Base-by-base conservation (phyloP, 2,888 invertebrate genomes). In the Harmothoe impar region DNA sequence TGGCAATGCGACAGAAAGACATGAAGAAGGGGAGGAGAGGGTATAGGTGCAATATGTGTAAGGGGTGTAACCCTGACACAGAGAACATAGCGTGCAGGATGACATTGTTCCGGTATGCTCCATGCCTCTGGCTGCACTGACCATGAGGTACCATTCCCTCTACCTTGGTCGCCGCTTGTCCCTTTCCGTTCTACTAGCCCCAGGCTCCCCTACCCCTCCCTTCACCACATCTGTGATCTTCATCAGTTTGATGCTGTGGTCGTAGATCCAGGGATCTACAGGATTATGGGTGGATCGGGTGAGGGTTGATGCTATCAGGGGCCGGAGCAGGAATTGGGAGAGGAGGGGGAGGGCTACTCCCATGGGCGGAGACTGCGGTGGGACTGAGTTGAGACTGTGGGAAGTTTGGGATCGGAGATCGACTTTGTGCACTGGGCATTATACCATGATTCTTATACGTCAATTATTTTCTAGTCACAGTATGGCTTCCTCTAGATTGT, bases 211-310 rank as follows among this genome's bases (percentile, higher is more conserved):
- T 10, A 84, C 84, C 84, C 35, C 84, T 35, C 84, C 33, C 84
- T 7, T 35, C 5, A 25, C 84, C 43, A 23, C 84, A 84, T 84
- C 84, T 43, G 23, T 84, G 84, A 84, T 84, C 84, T 43, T 51
- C 51, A 84, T 84, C 84, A 84, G 10, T 84, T 84, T 84, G 15
- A 29, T 20, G 43, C 84, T 29, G 25, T 84, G 33, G 84, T 51
- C 51, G 43, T 15, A 35, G 84, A 84, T 35, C 84, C 84, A 43
- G 84, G 84, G 84, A 84, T 84, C 84, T n/a, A 43, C n/a, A 29
- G 84, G 84, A 84, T 84, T 51, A 84, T 29, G 78, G 33, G 31
- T 78, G 78, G 78, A 33, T 25, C 12, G 35, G 15, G 33, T 35
- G 72, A 25, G 33, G 84, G 35, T 20, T 43, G 84, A 84, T 84